Evolutionary conservation across 2,888 invertebrate species (phyloP), one percentile per base, ranked within the genome.

Genomic region (Chloroclysta siterata): DNA sequence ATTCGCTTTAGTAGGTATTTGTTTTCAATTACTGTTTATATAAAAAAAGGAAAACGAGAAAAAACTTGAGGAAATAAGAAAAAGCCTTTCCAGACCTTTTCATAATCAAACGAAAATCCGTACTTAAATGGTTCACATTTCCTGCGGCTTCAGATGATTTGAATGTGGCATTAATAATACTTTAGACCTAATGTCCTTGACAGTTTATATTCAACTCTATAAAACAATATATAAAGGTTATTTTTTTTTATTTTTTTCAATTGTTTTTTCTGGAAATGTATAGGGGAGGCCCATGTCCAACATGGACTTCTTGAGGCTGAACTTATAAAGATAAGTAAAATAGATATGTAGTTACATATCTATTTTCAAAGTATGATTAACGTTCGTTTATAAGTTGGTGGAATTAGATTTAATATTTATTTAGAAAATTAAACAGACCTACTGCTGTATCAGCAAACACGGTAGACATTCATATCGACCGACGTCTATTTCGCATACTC

Each of bases 1-100:
- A 14, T 44, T 47, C 22, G 42, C n/a, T 5, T 59, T 13, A 6
- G 14, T 44, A 42, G 7, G 39, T 46, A 46, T 56, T 48, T 64
- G 55, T 60, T 56, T 67, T 63, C 58, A 62, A 62, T 58, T 50
- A 55, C 33, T 22, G 54, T 22, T 41, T 28, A 39, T 11, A 29
- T 5, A 50, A 14, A 50, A 14, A 44, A 46, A 17, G 46, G 17
- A 17, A 46, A 46, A 46, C 17, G 17, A 17, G 46, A 17, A 46
- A 17, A 46, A 46, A 46, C 46, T 46, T 17, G 46, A 17, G 17
- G 17, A 17, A 46, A 46, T 46, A 46, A 15, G 10, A 46, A 17
- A 46, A 17, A 46, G 3, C 17, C 11, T 17, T 46, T 17, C 17
- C 0, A 17, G 17, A 17, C 46, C 46, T 46, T 46, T 46, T 17